Evolutionary conservation across 2,888 invertebrate genomes (phyloP), one percentile per base, ranked within the genome.

Genomic region (Eurytoma californica): DNA sequence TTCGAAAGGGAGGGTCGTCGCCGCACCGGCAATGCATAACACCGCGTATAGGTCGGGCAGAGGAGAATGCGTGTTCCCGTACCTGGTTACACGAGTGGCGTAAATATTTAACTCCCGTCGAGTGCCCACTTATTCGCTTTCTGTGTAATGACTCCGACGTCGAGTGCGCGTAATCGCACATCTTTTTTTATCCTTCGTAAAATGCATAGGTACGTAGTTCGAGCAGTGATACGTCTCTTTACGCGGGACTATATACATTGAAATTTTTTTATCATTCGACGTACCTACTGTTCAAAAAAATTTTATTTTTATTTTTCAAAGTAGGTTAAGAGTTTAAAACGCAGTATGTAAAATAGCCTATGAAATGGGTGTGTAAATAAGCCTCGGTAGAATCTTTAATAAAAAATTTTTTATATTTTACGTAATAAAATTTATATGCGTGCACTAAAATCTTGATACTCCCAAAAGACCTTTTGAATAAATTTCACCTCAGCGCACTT

Each of bases 91-190:
- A 83, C 82, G 83, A 85, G 85, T 83, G 83, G 84, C 77, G 84
- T 86, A 87, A 87, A 87, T 87, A 88, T 87, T 87, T 86, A 84
- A 85, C 84, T 81, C 83, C 73, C 82, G 77, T 84, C 82, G 82
- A 86, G 85, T 84, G 83, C 77, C 83, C 79, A 70, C 81, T 80
- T 84, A 79, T 72, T 74, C 77, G 73, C 72, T 16, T 60, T 63
- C 49, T 7, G 7, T 39, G 72, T 72, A 79, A 74, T 80, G 24
- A 63, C 70, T 72, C 58, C 9, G 72, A 61, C 74, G 67, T 79
- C 39, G 61, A 79, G 72, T 72, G 18, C 9, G 13, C 58, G 55
- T 72, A 74, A 70, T 80, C 55, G 24, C 24, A 63, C 24, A 20
- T 39, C 4, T 49, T 61, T 51, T 18, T 60, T 13, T 39, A 18